phyloP scores from a whole-genome alignment of 2,888 invertebrate genomes.

The Limenitis camilla region DNA sequence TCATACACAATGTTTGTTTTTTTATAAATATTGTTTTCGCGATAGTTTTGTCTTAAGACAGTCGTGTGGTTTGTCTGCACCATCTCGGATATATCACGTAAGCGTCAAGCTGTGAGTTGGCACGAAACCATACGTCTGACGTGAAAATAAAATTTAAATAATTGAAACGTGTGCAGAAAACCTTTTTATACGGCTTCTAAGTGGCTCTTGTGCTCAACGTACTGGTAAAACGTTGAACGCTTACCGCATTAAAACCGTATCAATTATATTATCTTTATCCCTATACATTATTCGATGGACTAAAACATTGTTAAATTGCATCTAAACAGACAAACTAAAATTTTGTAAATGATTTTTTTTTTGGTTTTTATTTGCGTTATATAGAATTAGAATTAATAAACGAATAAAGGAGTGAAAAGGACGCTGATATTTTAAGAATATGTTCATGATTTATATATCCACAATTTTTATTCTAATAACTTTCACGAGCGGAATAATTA shows the following conservation, averaged over 20 bases:
- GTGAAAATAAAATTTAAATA: conserved; percentile 14
- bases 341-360: too few species aligned
- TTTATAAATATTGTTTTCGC: not conserved
- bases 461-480: not conserved
- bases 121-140: conserved; percentile 5
- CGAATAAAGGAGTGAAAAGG: too few species aligned
- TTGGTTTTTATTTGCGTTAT: too few species aligned
- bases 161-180: conserved; percentile 13
- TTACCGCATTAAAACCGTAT: conserved; percentile 1
- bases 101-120: not conserved
- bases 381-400: too few species aligned
- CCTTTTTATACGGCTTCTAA: conserved; percentile 10
- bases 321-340: too few species aligned
- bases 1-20: too few species aligned
- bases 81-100: not conserved
- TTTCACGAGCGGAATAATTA: conserved; percentile 3
- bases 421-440: too few species aligned
- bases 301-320: too few species aligned
- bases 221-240: conserved; percentile 1
- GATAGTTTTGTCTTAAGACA: not conserved
- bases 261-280: not conserved
- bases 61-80: not conserved
- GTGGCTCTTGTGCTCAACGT: conserved; percentile 1
- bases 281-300: too few species aligned
- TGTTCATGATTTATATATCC: not conserved